Conservation (phyloP, 1,140 invertebrate species). For the Monochamus saltuarius region DNA sequence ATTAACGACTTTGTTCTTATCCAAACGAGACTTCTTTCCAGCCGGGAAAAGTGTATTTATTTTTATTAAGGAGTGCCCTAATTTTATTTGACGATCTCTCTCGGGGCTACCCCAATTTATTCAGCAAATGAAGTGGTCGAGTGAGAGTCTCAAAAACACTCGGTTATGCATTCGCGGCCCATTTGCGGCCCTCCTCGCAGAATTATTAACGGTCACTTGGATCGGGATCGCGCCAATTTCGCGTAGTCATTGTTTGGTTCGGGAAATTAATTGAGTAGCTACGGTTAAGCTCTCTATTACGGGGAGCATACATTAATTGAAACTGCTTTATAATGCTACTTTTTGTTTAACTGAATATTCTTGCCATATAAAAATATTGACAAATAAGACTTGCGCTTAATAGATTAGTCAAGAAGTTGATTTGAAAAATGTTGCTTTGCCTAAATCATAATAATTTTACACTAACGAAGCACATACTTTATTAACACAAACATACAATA, state of each 20-base stretch:
- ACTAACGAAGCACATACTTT: no score
- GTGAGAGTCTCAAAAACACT: constrained; percentile 29
- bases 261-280: constrained; percentile 3
- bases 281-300: no score
- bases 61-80: constrained; percentile 21
- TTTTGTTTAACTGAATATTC: no score
- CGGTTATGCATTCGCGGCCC: constrained; percentile 3
- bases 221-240: neutral
- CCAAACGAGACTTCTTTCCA: constrained; percentile 20
- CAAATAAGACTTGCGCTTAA: no score
- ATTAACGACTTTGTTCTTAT: constrained; percentile 35
- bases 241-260: neutral
- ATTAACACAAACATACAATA: no score
- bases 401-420: no score
- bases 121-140: constrained; percentile 39
- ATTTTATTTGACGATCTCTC: constrained; percentile 29
- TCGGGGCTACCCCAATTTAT: constrained; percentile 29
- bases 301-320: no score
- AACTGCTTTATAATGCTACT: no score
- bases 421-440: no score
- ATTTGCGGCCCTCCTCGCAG: neutral
- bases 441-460: no score
- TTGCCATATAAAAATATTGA: no score
- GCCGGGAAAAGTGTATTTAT: constrained; percentile 27
- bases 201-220: neutral